phyloP scores from a whole-genome alignment of 2,797 vertebrate genomes.

The Notamacropus eugenii region DNA sequence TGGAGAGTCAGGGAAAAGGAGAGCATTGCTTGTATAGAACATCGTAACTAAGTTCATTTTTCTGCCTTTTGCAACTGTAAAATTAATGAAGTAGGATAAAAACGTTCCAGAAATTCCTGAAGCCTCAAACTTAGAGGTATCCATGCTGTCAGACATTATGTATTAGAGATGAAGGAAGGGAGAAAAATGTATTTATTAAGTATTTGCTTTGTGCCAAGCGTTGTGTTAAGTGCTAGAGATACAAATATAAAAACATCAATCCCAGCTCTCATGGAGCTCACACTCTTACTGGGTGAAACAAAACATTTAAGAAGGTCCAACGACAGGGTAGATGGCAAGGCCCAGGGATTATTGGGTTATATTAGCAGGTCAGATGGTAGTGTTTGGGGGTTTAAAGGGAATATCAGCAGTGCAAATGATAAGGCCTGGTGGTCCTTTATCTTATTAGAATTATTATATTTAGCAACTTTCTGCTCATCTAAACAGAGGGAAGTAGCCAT shows the following conservation, averaged over 20 bases:
- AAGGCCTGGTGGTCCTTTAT: background rate
- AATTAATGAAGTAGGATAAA: background rate
- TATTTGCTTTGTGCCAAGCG: background rate
- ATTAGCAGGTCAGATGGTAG: background rate
- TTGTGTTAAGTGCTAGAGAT: background rate
- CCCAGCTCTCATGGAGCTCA: background rate
- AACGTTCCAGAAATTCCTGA: background rate
- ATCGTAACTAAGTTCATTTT: background rate
- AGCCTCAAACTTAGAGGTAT: background rate
- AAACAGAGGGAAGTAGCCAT: background rate
- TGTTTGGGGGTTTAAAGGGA: background rate
- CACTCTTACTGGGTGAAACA: background rate
- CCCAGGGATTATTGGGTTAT: background rate
- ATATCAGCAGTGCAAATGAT: background rate
- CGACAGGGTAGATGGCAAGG: background rate
- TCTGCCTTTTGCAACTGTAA: background rate
- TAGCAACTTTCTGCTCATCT: background rate
- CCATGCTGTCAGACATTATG: background rate
- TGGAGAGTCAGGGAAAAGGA: background rate
- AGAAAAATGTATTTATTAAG: background rate
- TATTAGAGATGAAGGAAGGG: background rate
- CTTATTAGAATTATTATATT: background rate
- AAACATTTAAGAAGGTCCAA: background rate
- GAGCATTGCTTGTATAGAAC: background rate
- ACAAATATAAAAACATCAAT: background rate